A percentile compares a stretch with the other conserved stretches of the same genome.
Conservation (phyloP, 2,797 vertebrate genomes). For the Sebastes trivittatus region DNA sequence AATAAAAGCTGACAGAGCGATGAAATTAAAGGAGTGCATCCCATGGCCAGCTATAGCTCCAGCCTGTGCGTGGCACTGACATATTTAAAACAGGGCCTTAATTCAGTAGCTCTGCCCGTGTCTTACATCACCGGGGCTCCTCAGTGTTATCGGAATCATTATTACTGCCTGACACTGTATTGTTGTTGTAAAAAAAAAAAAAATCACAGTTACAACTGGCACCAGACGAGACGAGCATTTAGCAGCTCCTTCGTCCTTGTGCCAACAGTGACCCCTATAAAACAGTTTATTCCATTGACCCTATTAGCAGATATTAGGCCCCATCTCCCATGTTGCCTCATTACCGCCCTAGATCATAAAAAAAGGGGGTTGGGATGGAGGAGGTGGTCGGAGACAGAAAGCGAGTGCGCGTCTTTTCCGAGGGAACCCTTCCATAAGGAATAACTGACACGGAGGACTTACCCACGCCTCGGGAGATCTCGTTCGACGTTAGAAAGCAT, state of each 20-base stretch:
- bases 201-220: conserved; percentile 49
- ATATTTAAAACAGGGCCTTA: conserved; percentile 82
- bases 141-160: conserved; percentile 71
- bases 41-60: conserved; percentile 78
- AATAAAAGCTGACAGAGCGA: conserved; percentile 87
- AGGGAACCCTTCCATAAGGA: conserved; percentile 83
- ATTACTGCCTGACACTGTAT: conserved; percentile 64
- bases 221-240: conserved; percentile 59
- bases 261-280: conserved; percentile 70
- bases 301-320: conserved; percentile 81
- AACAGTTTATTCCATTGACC: conserved; percentile 77
- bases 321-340: conserved; percentile 78
- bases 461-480: conserved; percentile 73
- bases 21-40: conserved; percentile 86
- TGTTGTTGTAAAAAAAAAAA: conserved; percentile 55
- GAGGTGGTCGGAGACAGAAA: conserved; percentile 61
- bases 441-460: conserved; percentile 78
- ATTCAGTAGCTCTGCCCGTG: conserved; percentile 70
- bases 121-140: conserved; percentile 74
- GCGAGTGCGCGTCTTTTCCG: conserved; percentile 71
- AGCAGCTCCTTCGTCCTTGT: conserved; percentile 63
- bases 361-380: conserved; percentile 61
- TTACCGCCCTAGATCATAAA: conserved; percentile 68
- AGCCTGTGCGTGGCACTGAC: conserved; percentile 69
- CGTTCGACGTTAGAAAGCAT: conserved; percentile 74